Evolutionary conservation across 2,113 vertebrate species (phyloP).

Genomic region (Typhlomys cinereus): DNA sequence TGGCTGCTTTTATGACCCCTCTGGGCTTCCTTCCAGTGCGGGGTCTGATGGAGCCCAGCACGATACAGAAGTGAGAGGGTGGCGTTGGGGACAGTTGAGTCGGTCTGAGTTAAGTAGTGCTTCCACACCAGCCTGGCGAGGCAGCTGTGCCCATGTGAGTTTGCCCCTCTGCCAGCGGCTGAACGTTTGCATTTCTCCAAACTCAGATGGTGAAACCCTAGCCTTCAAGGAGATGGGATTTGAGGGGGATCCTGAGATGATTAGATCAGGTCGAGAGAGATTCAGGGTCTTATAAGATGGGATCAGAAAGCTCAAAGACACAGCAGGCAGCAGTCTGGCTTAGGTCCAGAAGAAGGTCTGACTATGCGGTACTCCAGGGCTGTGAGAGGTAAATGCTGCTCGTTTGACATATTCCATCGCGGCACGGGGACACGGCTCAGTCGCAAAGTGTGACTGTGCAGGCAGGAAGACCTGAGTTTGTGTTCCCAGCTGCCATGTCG

Average conservation of each 20-base stretch:
- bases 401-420: too few species aligned
- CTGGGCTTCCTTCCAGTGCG: not conserved
- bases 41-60: not conserved
- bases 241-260: not conserved
- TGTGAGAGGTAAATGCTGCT: not conserved
- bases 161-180: too few species aligned
- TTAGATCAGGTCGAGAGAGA: not conserved
- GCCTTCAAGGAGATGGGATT: not conserved
- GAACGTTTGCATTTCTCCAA: not conserved
- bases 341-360: not conserved
- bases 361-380: not conserved
- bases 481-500: not conserved
- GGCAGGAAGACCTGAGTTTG: not conserved
- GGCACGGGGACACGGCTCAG: not conserved
- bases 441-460: not conserved
- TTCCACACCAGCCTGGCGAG: not conserved
- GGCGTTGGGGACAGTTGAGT: not conserved
- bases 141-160: not conserved
- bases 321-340: not conserved
- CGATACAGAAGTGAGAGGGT: not conserved
- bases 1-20: conserved; percentile 33
- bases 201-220: not conserved
- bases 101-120: not conserved
- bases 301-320: not conserved
- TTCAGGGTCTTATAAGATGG: not conserved